Evolutionary conservation across 1,140 invertebrate species (phyloP), one percentile per base, ranked within the genome.

Genomic region (Neotoxoptera formosana): DNA sequence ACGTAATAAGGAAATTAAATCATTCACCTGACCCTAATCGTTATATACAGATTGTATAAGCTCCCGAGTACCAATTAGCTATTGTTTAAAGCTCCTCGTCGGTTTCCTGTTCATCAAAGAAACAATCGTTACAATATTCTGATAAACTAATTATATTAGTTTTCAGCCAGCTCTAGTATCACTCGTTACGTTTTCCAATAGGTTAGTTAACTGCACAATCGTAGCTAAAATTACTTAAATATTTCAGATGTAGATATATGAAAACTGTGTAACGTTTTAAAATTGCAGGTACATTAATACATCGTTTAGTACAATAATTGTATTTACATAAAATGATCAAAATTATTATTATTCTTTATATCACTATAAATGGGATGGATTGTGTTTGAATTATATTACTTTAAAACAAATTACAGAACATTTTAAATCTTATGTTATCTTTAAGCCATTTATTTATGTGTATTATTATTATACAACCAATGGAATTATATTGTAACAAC

Each of bases 321-420:
- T 76, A 76, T n/a, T 67, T n/a, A n/a, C 14, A 67, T 67, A 67
- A 67, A 67, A 67, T n/a, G 0, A 20, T 76, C 30, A 0, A 76
- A 6, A 76, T n/a, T 76, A 0, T n/a, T 34, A 67, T n/a, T 0
- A 11, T n/a, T 17, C n/a, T n/a, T 7, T n/a, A 17, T 17, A 76
- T n/a, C 30, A 76, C 4, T n/a, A 20, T 76, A n/a, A 76, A 76
- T 17, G n/a, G n/a, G 2, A 67, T 4, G 0, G 1, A 8, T 76
- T 76, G n/a, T 76, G 8, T 76, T 76, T n/a, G n/a, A 76, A 76
- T 76, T n/a, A n/a, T 76, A 76, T 76, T 76, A 41, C n/a, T 76
- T 76, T n/a, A n/a, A 76, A 76, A 76, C 60, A 76, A 76, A 76
- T 34, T 76, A 76, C 3, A 76, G 60, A 76, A 76, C 60, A 17